phyloP scores from a whole-genome alignment of 1,140 invertebrate species.

The Panagrolaimus sp. region DNA sequence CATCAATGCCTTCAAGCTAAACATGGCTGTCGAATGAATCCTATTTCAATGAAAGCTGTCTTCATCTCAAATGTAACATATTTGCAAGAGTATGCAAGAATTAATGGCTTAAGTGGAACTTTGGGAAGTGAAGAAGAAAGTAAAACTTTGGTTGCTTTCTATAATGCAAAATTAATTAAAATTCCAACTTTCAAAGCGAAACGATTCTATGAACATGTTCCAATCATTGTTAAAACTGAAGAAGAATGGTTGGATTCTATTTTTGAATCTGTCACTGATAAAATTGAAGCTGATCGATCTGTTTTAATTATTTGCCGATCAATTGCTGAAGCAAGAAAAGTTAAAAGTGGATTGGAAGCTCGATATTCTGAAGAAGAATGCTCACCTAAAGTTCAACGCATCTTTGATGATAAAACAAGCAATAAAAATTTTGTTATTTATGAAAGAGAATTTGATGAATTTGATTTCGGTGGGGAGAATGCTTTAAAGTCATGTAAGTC shows the following conservation, averaged over 20 bases:
- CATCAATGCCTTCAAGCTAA: background rate
- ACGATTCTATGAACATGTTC: background rate
- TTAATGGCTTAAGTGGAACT: constrained; percentile 4
- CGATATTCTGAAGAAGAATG: background rate
- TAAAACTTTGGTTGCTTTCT: background rate
- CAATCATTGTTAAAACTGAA: background rate
- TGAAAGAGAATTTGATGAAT: background rate
- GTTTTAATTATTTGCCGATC: background rate
- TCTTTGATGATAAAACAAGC: no score
- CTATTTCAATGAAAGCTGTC: background rate
- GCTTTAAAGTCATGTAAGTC: background rate
- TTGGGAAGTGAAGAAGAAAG: background rate
- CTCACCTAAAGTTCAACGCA: background rate
- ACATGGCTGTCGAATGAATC: background rate
- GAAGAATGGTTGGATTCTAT: background rate
- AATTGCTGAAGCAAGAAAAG: background rate
- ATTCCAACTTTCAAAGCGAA: background rate
- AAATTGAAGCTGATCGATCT: background rate
- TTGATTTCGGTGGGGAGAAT: background rate
- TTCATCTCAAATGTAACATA: background rate
- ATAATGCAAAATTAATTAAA: constrained; percentile 9
- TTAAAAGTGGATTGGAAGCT: background rate
- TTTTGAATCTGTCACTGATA: background rate
- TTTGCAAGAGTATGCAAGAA: background rate
- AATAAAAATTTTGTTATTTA: constrained; percentile 4